Percentiles rank a stretch among this genome's conserved stretches.
Evolutionary conservation across 2,888 invertebrate species (phyloP).

Genomic region (Anagyrus pseudococci): DNA sequence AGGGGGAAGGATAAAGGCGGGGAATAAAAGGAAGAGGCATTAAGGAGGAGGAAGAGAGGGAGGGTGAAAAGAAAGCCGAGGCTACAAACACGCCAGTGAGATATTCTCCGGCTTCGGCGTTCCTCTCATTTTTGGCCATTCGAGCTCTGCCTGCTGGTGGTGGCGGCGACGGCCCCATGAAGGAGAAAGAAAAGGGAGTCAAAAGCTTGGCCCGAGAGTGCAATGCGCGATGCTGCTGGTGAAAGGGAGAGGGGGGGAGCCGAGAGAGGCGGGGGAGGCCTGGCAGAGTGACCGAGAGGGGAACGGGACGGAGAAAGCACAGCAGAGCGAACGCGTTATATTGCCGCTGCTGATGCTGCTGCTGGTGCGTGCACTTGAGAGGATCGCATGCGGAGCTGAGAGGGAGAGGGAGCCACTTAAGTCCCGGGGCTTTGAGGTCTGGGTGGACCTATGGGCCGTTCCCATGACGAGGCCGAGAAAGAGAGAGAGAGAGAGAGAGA

Average conservation of each 20-base stretch:
- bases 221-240: neutral
- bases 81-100: too few relatives aligned
- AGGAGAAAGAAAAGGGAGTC: too few relatives aligned
- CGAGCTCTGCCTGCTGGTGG: too few relatives aligned
- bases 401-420: constrained; percentile 46
- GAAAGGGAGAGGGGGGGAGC: neutral
- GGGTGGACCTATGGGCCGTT: constrained; percentile 52
- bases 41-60: too few relatives aligned
- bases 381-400: constrained; percentile 12
- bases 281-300: neutral
- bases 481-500: constrained; percentile 12
- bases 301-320: constrained; percentile 32
- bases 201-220: too few relatives aligned
- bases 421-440: constrained; percentile 50
- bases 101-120: too few relatives aligned
- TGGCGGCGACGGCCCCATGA: too few relatives aligned
- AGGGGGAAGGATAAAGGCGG: too few relatives aligned
- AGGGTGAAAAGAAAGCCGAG: too few relatives aligned
- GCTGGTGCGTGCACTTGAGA: constrained; percentile 3
- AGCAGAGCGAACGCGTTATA: neutral
- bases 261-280: neutral
- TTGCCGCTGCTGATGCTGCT: too few relatives aligned
- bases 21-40: too few relatives aligned
- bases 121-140: too few relatives aligned
- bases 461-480: constrained; percentile 59